Evolutionary conservation across 2,113 vertebrate species (phyloP).

Genomic region (Zosterops lateralis): DNA sequence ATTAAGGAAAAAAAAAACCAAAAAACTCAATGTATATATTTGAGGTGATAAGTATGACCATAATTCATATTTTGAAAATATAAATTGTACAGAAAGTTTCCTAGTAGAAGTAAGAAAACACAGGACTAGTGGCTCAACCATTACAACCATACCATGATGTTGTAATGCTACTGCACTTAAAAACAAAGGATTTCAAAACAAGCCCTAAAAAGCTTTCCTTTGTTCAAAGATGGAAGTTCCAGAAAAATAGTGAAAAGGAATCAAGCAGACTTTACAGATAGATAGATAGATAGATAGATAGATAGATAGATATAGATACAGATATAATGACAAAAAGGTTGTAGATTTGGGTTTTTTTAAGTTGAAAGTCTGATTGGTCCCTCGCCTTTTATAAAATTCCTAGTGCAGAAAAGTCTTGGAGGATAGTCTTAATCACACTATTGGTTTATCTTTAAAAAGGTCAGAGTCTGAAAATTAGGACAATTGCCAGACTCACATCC

Average conservation of each 20-base stretch:
- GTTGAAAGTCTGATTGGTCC: neutral
- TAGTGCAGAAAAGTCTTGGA: neutral
- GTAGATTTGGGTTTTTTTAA: neutral
- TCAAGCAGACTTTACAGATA: neutral
- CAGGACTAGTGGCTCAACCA: neutral
- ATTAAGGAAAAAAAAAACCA: neutral
- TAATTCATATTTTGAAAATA: neutral
- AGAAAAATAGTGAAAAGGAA: neutral
- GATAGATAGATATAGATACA: too few relatives aligned
- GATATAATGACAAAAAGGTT: neutral
- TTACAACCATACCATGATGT: neutral
- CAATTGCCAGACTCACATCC: neutral
- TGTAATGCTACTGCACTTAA: fast-evolving
- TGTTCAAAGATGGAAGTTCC: neutral
- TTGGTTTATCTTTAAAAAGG: neutral
- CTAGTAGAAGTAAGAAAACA: neutral
- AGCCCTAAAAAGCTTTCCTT: neutral
- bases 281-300: too few relatives aligned
- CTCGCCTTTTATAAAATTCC: neutral
- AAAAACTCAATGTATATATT: neutral
- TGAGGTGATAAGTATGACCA: neutral
- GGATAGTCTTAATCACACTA: neutral
- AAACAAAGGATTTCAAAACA: neutral
- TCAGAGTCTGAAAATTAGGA: neutral
- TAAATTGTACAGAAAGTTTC: neutral